Evolutionary conservation across 35 echinoderm and acorn worm genomes (phyloP).

Genomic region (Holothuria glaberrima): DNA sequence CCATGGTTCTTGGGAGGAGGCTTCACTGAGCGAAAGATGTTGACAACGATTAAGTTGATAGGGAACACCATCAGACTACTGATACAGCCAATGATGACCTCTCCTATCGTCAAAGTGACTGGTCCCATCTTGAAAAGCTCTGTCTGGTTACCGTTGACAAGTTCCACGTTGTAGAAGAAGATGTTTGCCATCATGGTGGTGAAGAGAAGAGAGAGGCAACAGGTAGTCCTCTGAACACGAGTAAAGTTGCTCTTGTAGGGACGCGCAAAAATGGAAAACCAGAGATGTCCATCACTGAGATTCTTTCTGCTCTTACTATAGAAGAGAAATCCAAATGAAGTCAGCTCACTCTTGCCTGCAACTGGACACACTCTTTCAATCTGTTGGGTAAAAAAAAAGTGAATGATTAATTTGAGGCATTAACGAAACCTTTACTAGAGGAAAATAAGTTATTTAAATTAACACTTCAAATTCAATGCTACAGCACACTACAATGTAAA

Average conservation of each 20-base stretch:
- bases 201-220: slow-evolving; percentile 95
- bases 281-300: slow-evolving; percentile 88
- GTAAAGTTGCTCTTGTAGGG: slow-evolving; percentile 95
- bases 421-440: too few relatives aligned
- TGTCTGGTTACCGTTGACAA: slow-evolving; percentile 27
- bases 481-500: too few relatives aligned
- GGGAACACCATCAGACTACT: slow-evolving; percentile 95
- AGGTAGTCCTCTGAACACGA: slow-evolving; percentile 89
- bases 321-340: slow-evolving; percentile 89
- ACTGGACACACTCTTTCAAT: slow-evolving; percentile 94
- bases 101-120: slow-evolving; percentile 69
- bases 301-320: slow-evolving; percentile 88
- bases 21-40: slow-evolving; percentile 79
- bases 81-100: slow-evolving; percentile 85
- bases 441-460: too few relatives aligned
- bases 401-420: too few relatives aligned
- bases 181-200: slow-evolving; percentile 99
- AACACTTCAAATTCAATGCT: too few relatives aligned
- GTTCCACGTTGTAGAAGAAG: slow-evolving; percentile 86
- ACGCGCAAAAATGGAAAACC: slow-evolving; percentile 96
- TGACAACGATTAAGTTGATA: slow-evolving; percentile 81
- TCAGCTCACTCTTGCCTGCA: slow-evolving; percentile 93
- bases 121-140: slow-evolving; percentile 71
- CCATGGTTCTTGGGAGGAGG: slow-evolving; percentile 50
- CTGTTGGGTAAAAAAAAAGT: slow-evolving; percentile 19